A percentile compares a stretch with the other conserved stretches of the same genome.
These are phyloP conservation scores for Phaethon lepturus DNA, from an alignment of 2,113 vertebrate genomes.

Conservation along the genomic window DNA sequence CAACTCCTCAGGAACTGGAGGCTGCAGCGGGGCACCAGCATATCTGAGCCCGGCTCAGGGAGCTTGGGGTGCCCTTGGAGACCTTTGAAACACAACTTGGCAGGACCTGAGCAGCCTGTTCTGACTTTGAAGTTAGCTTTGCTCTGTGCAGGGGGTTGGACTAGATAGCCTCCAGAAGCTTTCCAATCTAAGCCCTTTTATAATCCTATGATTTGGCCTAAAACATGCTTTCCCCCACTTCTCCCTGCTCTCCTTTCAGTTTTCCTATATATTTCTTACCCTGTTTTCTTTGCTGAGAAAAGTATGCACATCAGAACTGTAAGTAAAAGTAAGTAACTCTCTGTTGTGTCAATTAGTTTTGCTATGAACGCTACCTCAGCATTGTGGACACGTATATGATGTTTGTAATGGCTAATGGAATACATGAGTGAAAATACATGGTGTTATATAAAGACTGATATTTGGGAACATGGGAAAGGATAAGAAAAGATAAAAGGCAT, in stretches of 20 bases:
- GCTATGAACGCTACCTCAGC: not conserved
- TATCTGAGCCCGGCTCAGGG: not conserved
- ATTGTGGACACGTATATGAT: not conserved
- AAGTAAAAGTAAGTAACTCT: not conserved
- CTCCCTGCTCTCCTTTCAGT: not conserved
- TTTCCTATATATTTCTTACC: not conserved
- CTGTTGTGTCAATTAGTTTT: not conserved
- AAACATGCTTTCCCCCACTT: not conserved
- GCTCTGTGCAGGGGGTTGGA: not conserved
- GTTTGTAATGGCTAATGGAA: slow-evolving; percentile 13
- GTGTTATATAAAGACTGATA: not conserved
- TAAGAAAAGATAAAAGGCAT: slow-evolving; percentile 14
- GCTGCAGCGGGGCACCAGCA: fast-evolving
- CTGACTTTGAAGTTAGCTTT: not conserved
- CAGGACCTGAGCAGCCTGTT: not conserved
- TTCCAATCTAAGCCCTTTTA: not conserved
- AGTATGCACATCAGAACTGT: not conserved
- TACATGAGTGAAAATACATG: slow-evolving; percentile 21
- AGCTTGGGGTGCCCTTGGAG: not conserved
- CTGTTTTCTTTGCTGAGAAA: not conserved
- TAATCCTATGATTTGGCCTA: not conserved
- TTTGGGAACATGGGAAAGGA: not conserved
- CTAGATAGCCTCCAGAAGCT: not conserved
- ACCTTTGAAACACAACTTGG: not conserved
- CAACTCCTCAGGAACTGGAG: not conserved